These are phyloP conservation scores for Cyanistes caeruleus DNA, from an alignment of 2,113 vertebrate genomes.

Conservation along the genomic window DNA sequence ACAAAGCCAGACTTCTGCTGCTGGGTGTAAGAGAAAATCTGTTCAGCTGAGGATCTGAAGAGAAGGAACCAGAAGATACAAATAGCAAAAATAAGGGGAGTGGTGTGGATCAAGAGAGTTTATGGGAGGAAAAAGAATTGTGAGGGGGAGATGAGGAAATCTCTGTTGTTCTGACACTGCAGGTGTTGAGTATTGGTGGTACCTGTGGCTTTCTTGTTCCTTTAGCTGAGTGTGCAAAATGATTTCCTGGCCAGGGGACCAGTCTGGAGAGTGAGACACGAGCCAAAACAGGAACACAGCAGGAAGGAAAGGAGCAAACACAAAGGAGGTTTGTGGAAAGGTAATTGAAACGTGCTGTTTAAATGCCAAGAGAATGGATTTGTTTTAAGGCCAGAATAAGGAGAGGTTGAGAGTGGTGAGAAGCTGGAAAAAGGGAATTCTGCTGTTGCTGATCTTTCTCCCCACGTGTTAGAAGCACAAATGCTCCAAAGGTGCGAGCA, in stretches of 20 bases:
- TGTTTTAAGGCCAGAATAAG: background rate
- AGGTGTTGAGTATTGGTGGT: background rate
- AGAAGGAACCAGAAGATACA: background rate
- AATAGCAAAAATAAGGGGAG: background rate
- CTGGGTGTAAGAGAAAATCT: background rate
- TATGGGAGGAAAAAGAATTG: background rate
- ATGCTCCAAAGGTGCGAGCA: background rate
- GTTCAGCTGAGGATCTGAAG: background rate
- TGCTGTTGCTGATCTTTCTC: background rate
- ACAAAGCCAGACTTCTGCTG: background rate
- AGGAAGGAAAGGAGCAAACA: background rate
- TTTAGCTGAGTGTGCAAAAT: background rate
- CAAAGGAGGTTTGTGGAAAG: background rate
- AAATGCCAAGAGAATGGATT: background rate
- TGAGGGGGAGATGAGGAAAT: background rate
- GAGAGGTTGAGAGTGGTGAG: background rate
- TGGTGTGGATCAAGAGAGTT: background rate
- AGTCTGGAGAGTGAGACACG: background rate
- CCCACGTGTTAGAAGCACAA: background rate
- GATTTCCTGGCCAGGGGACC: background rate
- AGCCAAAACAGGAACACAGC: background rate
- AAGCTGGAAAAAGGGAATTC: background rate
- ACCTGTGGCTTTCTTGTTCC: background rate
- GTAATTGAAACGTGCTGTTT: background rate
- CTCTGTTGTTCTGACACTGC: background rate